Base-by-base conservation (phyloP, 2,888 invertebrate genomes). In the Lasioglossum lativentre region DNA sequence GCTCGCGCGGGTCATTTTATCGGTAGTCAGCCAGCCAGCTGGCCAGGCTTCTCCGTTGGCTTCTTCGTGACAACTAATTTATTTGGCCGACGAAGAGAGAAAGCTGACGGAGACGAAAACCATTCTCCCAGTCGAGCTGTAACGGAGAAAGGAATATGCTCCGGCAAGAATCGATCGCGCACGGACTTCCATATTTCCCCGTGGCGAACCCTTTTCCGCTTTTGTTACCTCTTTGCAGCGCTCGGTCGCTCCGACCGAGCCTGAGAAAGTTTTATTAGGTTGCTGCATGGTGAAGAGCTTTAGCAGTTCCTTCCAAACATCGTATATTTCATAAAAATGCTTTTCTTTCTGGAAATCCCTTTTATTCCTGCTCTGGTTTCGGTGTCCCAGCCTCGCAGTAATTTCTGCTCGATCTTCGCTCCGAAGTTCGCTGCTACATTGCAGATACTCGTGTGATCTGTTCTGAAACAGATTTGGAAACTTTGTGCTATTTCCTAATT, bases 11-110 rank as follows among this genome's bases (percentile, higher is more conserved):
- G 89, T 88, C 90, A 90, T 92, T 92, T 92, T 92, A 90, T 89
- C 91, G 90, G 85, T 86, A 87, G 86, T 86, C 89, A 80, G 86
- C 87, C 89, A 86, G 89, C 87, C 86, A 85, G 86, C 91, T 82
- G 84, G 80, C 82, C 86, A 75, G 82, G 83, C 81, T 90, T 86
- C 85, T 88, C 85, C 68, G 66, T 85, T 90, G 38, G 66, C 86
- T 90, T 82, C 88, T 90, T 91, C 90, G 88, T 90, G 92, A 92
- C 88, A 90, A 93, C 92, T 92, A 90, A 93, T 93, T 92, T 90
- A 91, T 93, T 92, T 91, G 91, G 90, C 87, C 88, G 85, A 76
- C 82, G 84, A 42, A 70, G 75, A 59, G n/a, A 14, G 19, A 59
- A 59, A 5, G n/a, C n/a, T n/a, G 59, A 38, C 40, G 56, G 66